A percentile compares a stretch with the other conserved stretches of the same genome.
phyloP scores from a whole-genome alignment of 2,113 vertebrate species.

The Marmota monax region DNA sequence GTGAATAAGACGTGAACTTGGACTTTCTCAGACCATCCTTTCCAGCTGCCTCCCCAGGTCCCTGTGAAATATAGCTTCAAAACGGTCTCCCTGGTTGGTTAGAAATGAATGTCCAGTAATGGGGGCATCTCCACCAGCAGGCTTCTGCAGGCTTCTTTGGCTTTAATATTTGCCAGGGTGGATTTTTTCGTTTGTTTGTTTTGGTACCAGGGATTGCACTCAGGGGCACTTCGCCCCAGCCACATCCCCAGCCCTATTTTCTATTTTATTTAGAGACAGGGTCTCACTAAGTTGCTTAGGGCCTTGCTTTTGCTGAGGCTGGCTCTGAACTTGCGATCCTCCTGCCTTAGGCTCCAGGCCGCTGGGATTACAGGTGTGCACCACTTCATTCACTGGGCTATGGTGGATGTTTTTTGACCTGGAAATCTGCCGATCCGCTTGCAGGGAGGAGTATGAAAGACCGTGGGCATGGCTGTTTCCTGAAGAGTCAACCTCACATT shows the following conservation, averaged over 20 bases:
- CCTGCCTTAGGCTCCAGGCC: too few species aligned
- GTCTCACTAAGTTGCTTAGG: too few species aligned
- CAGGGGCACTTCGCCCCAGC: too few species aligned
- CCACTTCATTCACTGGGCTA: too few species aligned
- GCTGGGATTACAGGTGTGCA: too few species aligned
- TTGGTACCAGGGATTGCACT: too few species aligned
- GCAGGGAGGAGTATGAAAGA: neutral
- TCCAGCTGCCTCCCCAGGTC: neutral
- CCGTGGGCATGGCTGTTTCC: neutral
- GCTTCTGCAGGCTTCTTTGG: neutral
- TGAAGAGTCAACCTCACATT: neutral
- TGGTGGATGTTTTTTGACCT: neutral
- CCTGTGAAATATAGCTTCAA: neutral
- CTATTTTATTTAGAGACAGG: too few species aligned
- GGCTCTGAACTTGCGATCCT: too few species aligned
- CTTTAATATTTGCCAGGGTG: neutral
- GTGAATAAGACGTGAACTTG: neutral
- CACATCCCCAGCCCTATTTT: too few species aligned
- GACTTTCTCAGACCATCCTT: neutral
- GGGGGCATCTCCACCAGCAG: neutral
- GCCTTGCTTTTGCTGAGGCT: too few species aligned
- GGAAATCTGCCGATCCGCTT: neutral
- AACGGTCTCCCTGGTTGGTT: neutral
- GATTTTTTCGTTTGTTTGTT: neutral
- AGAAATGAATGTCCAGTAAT: neutral